A percentile compares a stretch with the other conserved stretches of the same genome.
Evolutionary conservation across 2,113 vertebrate species (phyloP).

Genomic region (Heterocephalus glaber): DNA sequence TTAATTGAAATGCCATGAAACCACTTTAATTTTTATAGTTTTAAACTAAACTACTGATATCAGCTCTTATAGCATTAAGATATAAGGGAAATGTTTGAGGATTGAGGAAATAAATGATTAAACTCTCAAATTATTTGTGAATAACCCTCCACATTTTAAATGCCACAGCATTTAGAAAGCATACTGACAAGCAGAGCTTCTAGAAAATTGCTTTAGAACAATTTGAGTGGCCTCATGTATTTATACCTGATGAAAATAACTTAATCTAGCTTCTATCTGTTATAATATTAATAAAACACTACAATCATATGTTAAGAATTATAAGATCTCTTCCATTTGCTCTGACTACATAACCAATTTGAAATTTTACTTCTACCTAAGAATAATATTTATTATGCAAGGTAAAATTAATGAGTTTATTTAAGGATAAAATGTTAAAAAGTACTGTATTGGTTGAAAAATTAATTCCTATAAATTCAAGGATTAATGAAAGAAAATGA

Average conservation of each 20-base stretch:
- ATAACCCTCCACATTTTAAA: not conserved
- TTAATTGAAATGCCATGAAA: not conserved
- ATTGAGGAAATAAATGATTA: not conserved
- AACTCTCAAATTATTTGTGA: conserved; percentile 27
- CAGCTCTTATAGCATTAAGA: not conserved
- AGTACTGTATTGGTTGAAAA: not conserved
- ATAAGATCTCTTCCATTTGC: not conserved
- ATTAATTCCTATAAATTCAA: conserved; percentile 16
- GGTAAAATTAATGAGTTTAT: not conserved
- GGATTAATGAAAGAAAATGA: not conserved
- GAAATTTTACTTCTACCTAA: not conserved
- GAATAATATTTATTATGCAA: not conserved
- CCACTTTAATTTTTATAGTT: not conserved
- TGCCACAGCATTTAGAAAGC: conserved; percentile 37
- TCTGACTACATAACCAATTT: not conserved
- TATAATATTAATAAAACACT: conserved; percentile 33
- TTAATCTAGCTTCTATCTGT: not conserved
- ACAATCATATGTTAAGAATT: not conserved
- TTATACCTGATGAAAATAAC: not conserved
- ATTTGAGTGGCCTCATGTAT: not conserved
- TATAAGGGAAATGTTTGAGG: not conserved
- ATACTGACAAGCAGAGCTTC: not conserved
- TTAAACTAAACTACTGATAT: not conserved
- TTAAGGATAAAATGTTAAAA: not conserved
- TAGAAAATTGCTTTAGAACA: not conserved